These are phyloP conservation scores for Atherinosoma microstoma DNA, from an alignment of 2,797 vertebrate species.

Conservation along the genomic window DNA sequence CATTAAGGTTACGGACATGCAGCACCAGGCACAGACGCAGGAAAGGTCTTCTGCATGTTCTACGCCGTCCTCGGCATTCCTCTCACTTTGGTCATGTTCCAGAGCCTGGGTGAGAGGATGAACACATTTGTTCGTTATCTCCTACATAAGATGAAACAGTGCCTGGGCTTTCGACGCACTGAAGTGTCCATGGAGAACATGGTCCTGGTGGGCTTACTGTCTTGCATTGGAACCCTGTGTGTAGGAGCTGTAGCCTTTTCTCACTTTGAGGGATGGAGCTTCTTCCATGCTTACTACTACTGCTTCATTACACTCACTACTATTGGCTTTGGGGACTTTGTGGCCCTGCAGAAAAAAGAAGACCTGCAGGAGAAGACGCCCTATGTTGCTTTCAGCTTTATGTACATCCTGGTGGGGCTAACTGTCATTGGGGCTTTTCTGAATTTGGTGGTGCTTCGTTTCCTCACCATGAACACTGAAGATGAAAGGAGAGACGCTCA, in stretches of 20 bases:
- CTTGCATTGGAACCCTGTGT: constrained; percentile 92
- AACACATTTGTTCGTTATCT: constrained; percentile 92
- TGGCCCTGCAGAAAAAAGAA: constrained; percentile 95
- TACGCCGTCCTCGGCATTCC: constrained; percentile 96
- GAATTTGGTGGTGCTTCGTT: constrained; percentile 94
- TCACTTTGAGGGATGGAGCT: constrained; percentile 96
- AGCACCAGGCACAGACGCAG: constrained; percentile 92
- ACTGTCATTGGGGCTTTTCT: constrained; percentile 97
- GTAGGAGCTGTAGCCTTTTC: constrained; percentile 93
- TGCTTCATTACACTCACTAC: constrained; percentile 99
- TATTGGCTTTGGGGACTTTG: constrained; percentile 97
- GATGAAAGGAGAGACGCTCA: constrained; percentile 88
- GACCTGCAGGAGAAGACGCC: constrained; percentile 95
- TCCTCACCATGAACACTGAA: constrained; percentile 93
- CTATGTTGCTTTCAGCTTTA: constrained; percentile 96
- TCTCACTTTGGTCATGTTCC: constrained; percentile 97
- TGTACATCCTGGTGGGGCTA: constrained; percentile 96
- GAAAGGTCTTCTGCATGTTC: constrained; percentile 99
- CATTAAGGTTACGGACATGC: constrained; percentile 92
- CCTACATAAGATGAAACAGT: constrained; percentile 90
- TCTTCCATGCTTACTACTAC: constrained; percentile 98
- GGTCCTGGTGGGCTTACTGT: constrained; percentile 94
- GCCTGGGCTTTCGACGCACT: constrained; percentile 86
- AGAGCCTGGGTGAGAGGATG: constrained; percentile 97
- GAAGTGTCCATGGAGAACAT: constrained; percentile 96